These are phyloP conservation scores for Pegoplata infirma DNA, from an alignment of 2,888 invertebrate genomes.

Conservation along the genomic window DNA sequence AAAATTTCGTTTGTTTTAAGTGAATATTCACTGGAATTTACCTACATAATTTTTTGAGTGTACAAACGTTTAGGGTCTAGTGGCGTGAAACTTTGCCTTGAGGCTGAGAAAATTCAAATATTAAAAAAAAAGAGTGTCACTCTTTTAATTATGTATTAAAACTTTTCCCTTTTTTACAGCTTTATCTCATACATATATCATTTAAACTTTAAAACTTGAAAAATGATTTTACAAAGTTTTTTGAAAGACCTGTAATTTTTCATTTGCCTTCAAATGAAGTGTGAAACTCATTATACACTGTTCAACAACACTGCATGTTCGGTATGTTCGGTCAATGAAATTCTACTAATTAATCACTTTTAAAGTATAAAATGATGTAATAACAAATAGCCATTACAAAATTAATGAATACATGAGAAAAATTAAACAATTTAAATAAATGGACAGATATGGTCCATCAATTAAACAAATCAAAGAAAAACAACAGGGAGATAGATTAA, in stretches of 20 bases:
- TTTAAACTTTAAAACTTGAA: too few species aligned
- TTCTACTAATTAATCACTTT: conserved; percentile 53
- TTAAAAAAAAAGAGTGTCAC: too few species aligned
- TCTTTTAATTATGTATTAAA: too few species aligned
- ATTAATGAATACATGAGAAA: conserved; percentile 44
- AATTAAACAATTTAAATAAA: conserved; percentile 48
- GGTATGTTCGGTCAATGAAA: conserved; percentile 14
- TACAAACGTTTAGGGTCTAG: too few species aligned
- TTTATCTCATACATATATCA: too few species aligned
- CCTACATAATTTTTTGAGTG: too few species aligned
- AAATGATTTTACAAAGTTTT: too few species aligned
- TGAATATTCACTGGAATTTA: too few species aligned
- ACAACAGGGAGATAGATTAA: conserved; percentile 13
- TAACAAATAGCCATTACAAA: conserved; percentile 41
- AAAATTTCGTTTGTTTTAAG: too few species aligned
- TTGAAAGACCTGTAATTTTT: conserved; percentile 1
- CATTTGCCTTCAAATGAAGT: conserved; percentile 18
- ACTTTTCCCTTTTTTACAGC: too few species aligned
- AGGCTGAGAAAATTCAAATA: too few species aligned
- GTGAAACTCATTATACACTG: conserved; percentile 22
- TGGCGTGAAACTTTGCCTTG: too few species aligned
- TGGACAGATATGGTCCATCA: conserved; percentile 38
- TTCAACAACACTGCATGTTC: conserved; percentile 21
- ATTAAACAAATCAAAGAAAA: conserved; percentile 45
- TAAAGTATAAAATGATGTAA: conserved; percentile 43